Evolutionary conservation across 2,797 vertebrate species (phyloP), one percentile per base, ranked within the genome.

Genomic region (Sebastes taczanowskii): DNA sequence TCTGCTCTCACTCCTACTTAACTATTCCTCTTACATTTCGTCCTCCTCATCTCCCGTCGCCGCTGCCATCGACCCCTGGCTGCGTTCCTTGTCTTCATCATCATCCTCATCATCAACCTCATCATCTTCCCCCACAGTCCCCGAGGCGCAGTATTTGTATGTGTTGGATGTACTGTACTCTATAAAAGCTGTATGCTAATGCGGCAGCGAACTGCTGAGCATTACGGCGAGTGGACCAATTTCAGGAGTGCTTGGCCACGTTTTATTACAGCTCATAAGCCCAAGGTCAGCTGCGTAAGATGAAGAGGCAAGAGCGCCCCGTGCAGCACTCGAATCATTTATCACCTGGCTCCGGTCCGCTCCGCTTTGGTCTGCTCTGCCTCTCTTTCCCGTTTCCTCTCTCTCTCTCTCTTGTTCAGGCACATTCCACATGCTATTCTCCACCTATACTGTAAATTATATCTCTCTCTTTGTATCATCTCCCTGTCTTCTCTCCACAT

Each of bases 211-310:
- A 81, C 87, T 81, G 90, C 80, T 13, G 82, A 91, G 88, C 90
- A 92, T 94, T 90, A 87, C 74, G 53, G 88, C 46, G 88, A 94
- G 90, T 87, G 92, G 91, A 94, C 92, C 94, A 92, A 95, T 95
- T 95, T 94, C 92, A 92, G 91, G 89, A 95, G 93, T 95, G 94
- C 92, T 92, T 89, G 94, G 92, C 86, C 86, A 92, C 92, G 83
- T 94, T 95, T 95, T 96, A 96, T 95, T 95, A 93, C 93, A 88
- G 91, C 95, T 95, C 94, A 94, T 96, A 95, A 96, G 93, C 89
- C 89, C 95, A 96, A 96, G 95, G 96, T 96, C 95, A 95, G 93
- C 91, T 74, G 87, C 91, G 64, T 87, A 91, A 93, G 92, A 95
- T 92, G 94, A 95, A 94, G 91, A 93, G 86, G 90, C 86, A 27